Evolutionary conservation across 2,888 invertebrate genomes (phyloP), one percentile per base, ranked within the genome.

Genomic region (Hemistola chrysoprasaria): DNA sequence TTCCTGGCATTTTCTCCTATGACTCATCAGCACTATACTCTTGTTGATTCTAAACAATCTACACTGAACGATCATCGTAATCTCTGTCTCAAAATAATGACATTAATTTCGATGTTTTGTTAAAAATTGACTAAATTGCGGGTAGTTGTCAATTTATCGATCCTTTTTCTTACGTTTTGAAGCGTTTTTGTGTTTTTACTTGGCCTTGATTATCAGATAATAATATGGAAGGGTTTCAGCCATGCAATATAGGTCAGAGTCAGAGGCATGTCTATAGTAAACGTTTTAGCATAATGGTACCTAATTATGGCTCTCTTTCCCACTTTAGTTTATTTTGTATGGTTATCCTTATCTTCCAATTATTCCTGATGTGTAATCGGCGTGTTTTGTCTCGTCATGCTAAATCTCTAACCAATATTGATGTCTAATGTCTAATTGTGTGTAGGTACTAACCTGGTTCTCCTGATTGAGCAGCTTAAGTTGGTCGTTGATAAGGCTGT

Each of bases 401-500:
- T n/a, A n/a, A n/a, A n/a, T n/a, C n/a, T n/a, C n/a, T n/a, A n/a
- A n/a, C n/a, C n/a, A n/a, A n/a, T n/a, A n/a, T n/a, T n/a, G n/a
- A n/a, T n/a, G n/a, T n/a, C n/a, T n/a, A n/a, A n/a, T n/a, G n/a
- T n/a, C n/a, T n/a, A n/a, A n/a, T n/a, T n/a, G n/a, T n/a, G n/a
- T n/a, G n/a, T 2, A 26, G 4, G 6, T 11, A 77, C 88, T 82
- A 74, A 98, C 98, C 96, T 98, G 98, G 81, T 98, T 97, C 89
- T 98, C 98, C 65, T 95, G 96, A 89, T 97, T 97, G 79, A 98
- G 94, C 74, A 98, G 91, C 86, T 97, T 98, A 60, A 98, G 92
- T 88, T 98, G 98, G 90, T 98, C 98, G 78, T 97, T 97, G 83
- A 98, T 95, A 78, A 98, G 93, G 83, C 96, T 95, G 91, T 97